Evolutionary conservation across 2,113 vertebrate genomes (phyloP), one percentile per base, ranked within the genome.

Genomic region (Drymodes brunneopygia): DNA sequence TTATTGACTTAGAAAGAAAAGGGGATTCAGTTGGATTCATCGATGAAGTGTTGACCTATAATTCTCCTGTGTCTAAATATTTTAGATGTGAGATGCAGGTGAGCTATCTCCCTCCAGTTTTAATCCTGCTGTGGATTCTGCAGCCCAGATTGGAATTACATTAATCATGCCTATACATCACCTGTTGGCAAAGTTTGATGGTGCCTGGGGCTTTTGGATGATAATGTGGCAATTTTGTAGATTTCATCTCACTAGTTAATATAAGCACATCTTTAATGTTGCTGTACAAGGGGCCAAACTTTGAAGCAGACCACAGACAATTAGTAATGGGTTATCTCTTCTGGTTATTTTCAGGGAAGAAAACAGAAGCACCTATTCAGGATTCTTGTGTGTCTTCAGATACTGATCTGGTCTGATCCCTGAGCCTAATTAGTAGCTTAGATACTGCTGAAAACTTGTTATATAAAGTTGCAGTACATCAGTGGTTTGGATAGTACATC

Each of bases 191-290:
- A 22, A 5, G 35, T 54, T 80, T 58, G 51, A 62, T 87, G 64
- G 27, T 88, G 96, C 94, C 96, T 95, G 90, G 50, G 87, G 93
- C 89, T 88, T 91, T 91, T 92, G 81, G 45, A 94, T 69, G 45
- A 47, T 81, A 80, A 82, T 15, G 54, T 69, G 21, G 69, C 66
- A 95, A 86, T 95, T 95, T 92, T 54, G 74, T 77, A 95, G 95
- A 95, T 95, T 96, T 82, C 74, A 96, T 96, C 90, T 96, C 54
- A 8, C 38, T 77, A 72, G 64, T 61, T 94, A 85, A 69, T 75
- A 54, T 16, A 90, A 92, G 35, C 29, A 67, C 54, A 44, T 77
- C 80, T 94, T 93, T 58, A 75, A 90, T 95, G 67, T 94, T 96
- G 85, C 42, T 83, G 14, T 89, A 92, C 83, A 91, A 87, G 62